Evolutionary conservation across 2,797 vertebrate species (phyloP), one percentile per base, ranked within the genome.

Genomic region (Tenualosa thibaudeaui): DNA sequence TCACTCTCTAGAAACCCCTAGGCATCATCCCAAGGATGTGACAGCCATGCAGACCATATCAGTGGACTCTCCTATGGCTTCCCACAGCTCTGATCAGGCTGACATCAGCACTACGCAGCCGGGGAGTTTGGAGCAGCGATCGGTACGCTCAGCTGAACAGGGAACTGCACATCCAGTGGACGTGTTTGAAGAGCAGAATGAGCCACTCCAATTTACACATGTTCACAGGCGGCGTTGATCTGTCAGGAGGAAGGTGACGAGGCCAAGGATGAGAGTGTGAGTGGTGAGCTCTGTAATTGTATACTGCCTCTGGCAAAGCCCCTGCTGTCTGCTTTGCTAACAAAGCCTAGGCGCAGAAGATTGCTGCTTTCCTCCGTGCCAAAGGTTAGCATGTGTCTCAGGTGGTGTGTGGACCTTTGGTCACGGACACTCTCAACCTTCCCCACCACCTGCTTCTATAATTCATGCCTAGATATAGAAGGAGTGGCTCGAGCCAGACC

Each of bases 171-270:
- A 7, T 46, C 2, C 37, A 46, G 71, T 5, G 37, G 13, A 78
- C 71, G 17, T 78, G 71, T 78, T 78, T 78, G 71, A 78, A 43
- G 37, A 78, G 71, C 37, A 43, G 9, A 78, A 78, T 46, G 15
- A 40, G 43, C 43, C 71, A 10, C 6, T 37, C 2, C 0, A 37
- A 46, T 78, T 46, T 78, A 22, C 71, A 46, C 71, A 78, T 3
- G 3, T 19, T 22, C 12, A 46, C 71, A 78, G 65, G 31, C 13
- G 5, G 26, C 12, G 26, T 6, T 12, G 40, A 40, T 46, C 17
- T 9, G 40, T 9, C 71, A 22, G 17, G 37, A 43, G 40, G 37
- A 75, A 37, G 37, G 68, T 19, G 3, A 19, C 4, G 37, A 19
- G 37, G 37, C 37, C 13, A 17, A 19, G 37, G 68, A 75, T 19